Evolutionary conservation across 1,140 invertebrate species (phyloP).

Genomic region (Belonocnema kinseyi): DNA sequence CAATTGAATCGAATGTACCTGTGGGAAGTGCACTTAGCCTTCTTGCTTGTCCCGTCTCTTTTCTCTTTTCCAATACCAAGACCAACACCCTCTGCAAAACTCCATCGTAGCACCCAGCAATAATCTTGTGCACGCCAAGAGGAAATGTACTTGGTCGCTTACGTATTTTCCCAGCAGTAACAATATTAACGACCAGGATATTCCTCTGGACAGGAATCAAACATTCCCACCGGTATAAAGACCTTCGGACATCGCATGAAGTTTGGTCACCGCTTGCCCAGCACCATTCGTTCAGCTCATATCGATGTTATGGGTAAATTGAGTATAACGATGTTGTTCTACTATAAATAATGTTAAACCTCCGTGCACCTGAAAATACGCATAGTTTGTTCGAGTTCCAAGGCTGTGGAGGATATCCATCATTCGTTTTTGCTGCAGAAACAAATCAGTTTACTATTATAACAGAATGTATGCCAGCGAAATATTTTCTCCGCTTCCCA

Average conservation of each 20-base stretch:
- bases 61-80: constrained; percentile 44
- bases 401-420: not conserved
- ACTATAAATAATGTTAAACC: not conserved
- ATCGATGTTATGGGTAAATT: not conserved
- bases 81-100: constrained; percentile 28
- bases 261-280: not conserved
- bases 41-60: constrained; percentile 58
- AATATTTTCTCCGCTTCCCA: constrained; percentile 25
- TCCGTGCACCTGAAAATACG: not conserved
- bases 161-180: constrained; percentile 14
- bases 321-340: not conserved
- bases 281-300: not conserved
- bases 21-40: constrained; percentile 59
- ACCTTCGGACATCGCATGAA: not conserved
- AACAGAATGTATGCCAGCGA: constrained; percentile 16
- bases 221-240: not conserved
- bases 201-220: not conserved
- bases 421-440: constrained; percentile 9
- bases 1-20: constrained; percentile 65
- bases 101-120: constrained; percentile 45
- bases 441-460: constrained; percentile 19
- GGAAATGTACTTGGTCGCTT: not conserved
- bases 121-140: constrained; percentile 37
- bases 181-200: not conserved
- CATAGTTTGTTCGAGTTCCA: not conserved